Evolutionary conservation across 2,113 vertebrate genomes (phyloP).

Genomic region (Microcebus murinus): DNA sequence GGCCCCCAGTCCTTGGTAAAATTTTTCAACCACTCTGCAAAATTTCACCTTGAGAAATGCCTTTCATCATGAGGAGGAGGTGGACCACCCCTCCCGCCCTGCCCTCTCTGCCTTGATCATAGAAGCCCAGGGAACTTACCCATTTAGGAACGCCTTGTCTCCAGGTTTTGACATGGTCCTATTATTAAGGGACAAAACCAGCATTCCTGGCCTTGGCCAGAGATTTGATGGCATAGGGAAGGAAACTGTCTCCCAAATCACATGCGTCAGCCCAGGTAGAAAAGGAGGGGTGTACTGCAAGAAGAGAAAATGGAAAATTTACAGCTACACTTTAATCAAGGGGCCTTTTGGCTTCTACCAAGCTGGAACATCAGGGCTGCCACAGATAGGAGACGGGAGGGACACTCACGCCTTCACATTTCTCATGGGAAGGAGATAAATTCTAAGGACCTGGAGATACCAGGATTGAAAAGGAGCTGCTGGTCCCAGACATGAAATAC

Average conservation of each 20-base stretch:
- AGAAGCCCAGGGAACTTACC: background rate
- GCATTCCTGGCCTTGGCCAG: background rate
- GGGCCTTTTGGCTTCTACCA: background rate
- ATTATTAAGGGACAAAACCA: background rate
- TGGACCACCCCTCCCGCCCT: background rate
- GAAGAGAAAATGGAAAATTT: background rate
- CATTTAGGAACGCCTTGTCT: background rate
- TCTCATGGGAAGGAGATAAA: background rate
- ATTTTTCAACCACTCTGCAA: background rate
- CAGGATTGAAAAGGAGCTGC: background rate
- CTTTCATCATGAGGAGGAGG: background rate
- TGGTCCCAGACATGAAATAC: background rate
- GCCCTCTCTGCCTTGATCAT: background rate
- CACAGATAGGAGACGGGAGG: background rate
- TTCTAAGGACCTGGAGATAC: background rate
- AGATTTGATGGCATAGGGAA: background rate
- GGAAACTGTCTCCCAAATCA: background rate
- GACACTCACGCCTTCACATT: background rate
- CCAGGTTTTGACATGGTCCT: background rate
- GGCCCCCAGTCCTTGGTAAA: background rate
- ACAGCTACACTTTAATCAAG: background rate
- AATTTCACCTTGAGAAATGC: constrained; percentile 24
- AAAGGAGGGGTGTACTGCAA: background rate
- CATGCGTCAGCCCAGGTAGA: background rate
- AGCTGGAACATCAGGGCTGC: background rate